Evolutionary conservation across 2,113 vertebrate genomes (phyloP), one percentile per base, ranked within the genome.

Genomic region (Epinephelus fuscoguttatus): DNA sequence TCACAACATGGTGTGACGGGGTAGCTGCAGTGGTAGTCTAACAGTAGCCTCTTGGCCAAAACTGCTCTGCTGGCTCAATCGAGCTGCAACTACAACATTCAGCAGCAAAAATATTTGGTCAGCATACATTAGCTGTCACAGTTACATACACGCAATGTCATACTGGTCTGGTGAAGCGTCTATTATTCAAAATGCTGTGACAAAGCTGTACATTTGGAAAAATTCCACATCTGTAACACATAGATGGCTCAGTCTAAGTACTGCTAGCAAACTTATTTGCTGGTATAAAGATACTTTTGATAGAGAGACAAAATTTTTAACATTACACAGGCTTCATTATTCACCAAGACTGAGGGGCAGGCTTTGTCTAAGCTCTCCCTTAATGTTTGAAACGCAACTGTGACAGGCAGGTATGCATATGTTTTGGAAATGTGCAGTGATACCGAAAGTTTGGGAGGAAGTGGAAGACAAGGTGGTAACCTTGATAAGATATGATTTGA

Each of bases 61-160:
- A 71, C 7, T 23, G 75, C 72, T 61, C 17, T 1, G 70, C 64
- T 68, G 21, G 7, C 76, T 30, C 75, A 42, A 45, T 62, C 69
- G 15, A 27, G 9, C 23, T 27, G 59, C 17, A 82, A 45, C 50
- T 60, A 61, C 27, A 11, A 45, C 42, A 45, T 45, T 45, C 42
- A 45, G 42, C 42, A 45, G 42, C 42, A 63, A 76, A 75, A 66
- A 73, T 37, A 72, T 27, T 42, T 71, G 69, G 88, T 88, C 81
- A 82, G 76, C 69, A 75, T 23, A 23, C 42, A 63, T 71, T 67
- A 67, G 80, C 23, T 37, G 4, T n/a, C 27, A 33, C 60, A 42
- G 64, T 23, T 37, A 47, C 73, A 72, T 30, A 56, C 70, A 66
- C 7, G 56, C 63, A 30, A 64, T 30, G 80, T 62, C 42, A 40